Base-by-base conservation (phyloP, 2,888 invertebrate species). In the Cryptus armator region DNA sequence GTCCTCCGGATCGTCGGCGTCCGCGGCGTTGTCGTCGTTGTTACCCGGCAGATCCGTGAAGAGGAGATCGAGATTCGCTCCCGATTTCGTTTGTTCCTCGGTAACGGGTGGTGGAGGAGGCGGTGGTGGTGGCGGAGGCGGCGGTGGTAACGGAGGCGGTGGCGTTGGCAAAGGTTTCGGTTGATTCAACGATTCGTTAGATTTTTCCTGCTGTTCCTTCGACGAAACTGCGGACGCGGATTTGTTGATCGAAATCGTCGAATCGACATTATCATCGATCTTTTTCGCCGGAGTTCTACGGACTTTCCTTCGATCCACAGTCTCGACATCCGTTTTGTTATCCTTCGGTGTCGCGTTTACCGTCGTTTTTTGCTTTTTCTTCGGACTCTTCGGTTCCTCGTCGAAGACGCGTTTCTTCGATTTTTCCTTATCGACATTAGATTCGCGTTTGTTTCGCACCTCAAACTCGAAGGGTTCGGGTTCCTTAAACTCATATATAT, bases 401-500 rank as follows among this genome's bases (percentile, higher is more conserved):
- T 93, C 93, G 46, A 93, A 92, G 2, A 91, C 87, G 3, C 93
- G 90, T 43, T 93, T 94, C 71, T 93, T 93, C 19, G 89, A 24
- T 71, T 93, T 93, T 2, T 93, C 93, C 66, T 91, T 92, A 3
- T 93, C 93, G 10, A 87, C 90, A n/a, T 66, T 81, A 0, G 91
- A 90, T 68, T 93, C 93, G 1, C 93, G 89, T 67, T 94, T 94
- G 75, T 92, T 93, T 14, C 90, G 79, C 9, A 96, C 95, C 93
- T 98, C 97, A 88, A 97, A 96, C 92, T 98, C 97, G 91, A 98
- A 98, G 0, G 98, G 97, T 93, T 98, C 98, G 0, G 97, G 97
- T 93, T 98, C 98, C 93, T 98, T 98, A 91, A 98, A 98, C 93
- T 98, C 98, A 91, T 98, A 98, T 84, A 98, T 96, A 91, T 98